These are phyloP conservation scores for Eupsilia transversa DNA, from an alignment of 2,888 invertebrate species.

Conservation along the genomic window DNA sequence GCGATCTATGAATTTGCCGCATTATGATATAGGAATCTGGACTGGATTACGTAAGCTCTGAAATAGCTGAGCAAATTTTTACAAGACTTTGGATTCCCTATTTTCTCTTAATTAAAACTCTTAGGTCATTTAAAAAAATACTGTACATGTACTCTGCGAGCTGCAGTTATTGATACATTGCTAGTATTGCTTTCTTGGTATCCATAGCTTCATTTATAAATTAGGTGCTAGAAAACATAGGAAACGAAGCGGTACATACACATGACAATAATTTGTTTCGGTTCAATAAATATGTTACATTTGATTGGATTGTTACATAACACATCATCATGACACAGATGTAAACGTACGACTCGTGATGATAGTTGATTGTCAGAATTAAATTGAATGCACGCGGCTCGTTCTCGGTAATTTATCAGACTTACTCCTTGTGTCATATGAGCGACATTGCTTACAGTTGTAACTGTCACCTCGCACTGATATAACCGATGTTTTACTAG, in stretches of 20 bases:
- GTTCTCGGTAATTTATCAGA: slow-evolving; percentile 76
- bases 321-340: slow-evolving; percentile 48
- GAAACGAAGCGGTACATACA: slow-evolving; percentile 10
- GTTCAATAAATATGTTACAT: slow-evolving; percentile 41
- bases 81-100: slow-evolving; percentile 5
- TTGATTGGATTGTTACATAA: slow-evolving; percentile 56
- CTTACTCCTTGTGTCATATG: slow-evolving; percentile 51
- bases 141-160: neutral
- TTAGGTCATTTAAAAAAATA: slow-evolving; percentile 1
- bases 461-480: slow-evolving; percentile 39
- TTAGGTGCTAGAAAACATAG: slow-evolving; percentile 11
- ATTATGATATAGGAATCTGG: slow-evolving; percentile 47
- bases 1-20: slow-evolving; percentile 50
- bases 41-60: slow-evolving; percentile 46
- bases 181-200: slow-evolving; percentile 2
- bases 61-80: slow-evolving; percentile 24
- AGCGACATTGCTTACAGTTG: slow-evolving; percentile 62
- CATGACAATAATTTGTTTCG: slow-evolving; percentile 27
- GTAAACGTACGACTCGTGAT: slow-evolving; percentile 59
- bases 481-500: slow-evolving; percentile 34
- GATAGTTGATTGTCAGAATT: slow-evolving; percentile 81
- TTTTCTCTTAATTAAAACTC: slow-evolving; percentile 24
- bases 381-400: slow-evolving; percentile 80
- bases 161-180: neutral
- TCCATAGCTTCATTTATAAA: slow-evolving; percentile 23